Conservation (phyloP, 2,113 vertebrate genomes). For the Urocolius indicus region DNA sequence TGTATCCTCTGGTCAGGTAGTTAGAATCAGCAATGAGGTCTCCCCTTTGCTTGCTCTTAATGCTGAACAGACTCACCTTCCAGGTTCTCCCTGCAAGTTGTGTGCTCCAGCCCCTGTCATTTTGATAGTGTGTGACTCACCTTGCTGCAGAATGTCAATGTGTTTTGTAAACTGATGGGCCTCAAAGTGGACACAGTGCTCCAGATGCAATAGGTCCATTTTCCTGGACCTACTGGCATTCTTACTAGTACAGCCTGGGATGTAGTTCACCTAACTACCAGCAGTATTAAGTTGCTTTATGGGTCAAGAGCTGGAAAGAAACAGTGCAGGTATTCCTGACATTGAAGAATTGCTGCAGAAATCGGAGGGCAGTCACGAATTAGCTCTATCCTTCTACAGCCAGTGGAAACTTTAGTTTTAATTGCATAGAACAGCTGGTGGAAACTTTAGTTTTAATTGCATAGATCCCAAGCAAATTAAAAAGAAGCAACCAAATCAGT, state of each 20-base stretch:
- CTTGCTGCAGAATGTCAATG: background rate
- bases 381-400: background rate
- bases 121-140: background rate
- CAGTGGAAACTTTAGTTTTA: conserved; percentile 39
- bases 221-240: background rate
- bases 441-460: conserved; percentile 65
- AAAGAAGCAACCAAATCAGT: conserved; percentile 27
- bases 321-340: conserved; percentile 33
- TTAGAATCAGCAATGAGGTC: background rate
- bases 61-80: background rate
- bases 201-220: accelerated
- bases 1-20: background rate
- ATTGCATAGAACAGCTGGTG: background rate
- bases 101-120: background rate
- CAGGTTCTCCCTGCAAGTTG: background rate
- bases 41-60: background rate
- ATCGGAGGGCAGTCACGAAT: conserved; percentile 10
- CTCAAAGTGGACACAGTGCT: background rate
- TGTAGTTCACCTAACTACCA: background rate
- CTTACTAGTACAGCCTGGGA: background rate
- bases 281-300: background rate
- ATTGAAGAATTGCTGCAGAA: conserved; percentile 56
- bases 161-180: background rate
- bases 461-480: conserved; percentile 39
- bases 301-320: background rate